Percentiles rank a stretch among this genome's conserved stretches.
phyloP scores from a whole-genome alignment of 2,113 vertebrate genomes.

The Calidris pugnax region DNA sequence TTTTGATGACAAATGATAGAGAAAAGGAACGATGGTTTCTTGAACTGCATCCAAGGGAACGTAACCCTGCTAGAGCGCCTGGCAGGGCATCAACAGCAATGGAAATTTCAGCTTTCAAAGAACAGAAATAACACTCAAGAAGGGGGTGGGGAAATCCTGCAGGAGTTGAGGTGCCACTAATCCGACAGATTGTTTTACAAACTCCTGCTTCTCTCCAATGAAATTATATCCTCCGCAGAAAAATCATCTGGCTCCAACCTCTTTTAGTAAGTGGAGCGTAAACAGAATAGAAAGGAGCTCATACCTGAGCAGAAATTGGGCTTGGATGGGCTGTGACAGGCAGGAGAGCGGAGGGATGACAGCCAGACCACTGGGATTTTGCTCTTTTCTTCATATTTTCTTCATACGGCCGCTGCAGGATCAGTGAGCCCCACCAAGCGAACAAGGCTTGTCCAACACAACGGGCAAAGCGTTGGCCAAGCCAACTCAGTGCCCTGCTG shows the following conservation, averaged over 20 bases:
- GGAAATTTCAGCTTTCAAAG: constrained; percentile 71
- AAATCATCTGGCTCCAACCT: constrained; percentile 10
- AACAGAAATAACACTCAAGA: background rate
- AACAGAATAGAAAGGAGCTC: background rate
- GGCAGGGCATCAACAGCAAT: constrained; percentile 59
- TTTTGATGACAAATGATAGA: constrained; percentile 52
- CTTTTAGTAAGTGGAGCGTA: background rate
- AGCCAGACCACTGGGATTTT: background rate
- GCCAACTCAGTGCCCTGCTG: background rate
- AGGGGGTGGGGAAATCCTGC: background rate
- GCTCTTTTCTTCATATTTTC: background rate
- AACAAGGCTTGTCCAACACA: background rate
- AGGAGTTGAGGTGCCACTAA: background rate
- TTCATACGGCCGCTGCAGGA: background rate
- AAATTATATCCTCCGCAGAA: constrained; percentile 12
- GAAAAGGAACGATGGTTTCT: constrained; percentile 59
- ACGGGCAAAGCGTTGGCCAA: background rate
- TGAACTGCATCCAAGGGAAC: constrained; percentile 72
- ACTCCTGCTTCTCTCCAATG: background rate
- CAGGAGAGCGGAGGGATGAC: background rate
- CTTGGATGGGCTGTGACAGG: background rate
- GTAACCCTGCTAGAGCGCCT: constrained; percentile 61
- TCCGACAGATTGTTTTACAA: background rate
- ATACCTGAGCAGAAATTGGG: background rate
- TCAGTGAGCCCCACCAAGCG: background rate